A percentile compares a stretch with the other conserved stretches of the same genome.
These are phyloP conservation scores for Diaphora mendica DNA, from an alignment of 2,888 invertebrate genomes.

Conservation along the genomic window DNA sequence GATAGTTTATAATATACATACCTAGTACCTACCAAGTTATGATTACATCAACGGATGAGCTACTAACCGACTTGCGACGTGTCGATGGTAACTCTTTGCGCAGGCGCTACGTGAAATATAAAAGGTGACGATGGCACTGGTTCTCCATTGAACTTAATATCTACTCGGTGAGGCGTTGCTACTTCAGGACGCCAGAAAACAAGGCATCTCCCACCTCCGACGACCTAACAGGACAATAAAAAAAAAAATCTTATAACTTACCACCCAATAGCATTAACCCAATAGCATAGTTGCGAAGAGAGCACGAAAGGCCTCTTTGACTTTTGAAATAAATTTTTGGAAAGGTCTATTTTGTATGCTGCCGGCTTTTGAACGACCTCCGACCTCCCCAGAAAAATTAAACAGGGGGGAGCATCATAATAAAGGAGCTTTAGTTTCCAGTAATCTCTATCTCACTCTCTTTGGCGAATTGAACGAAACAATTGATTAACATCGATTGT, in stretches of 20 bases:
- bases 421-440: no score
- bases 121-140: conserved; percentile 97
- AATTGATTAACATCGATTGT: no score
- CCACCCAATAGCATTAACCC: background rate
- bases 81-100: conserved; percentile 80
- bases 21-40: no score
- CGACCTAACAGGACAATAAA: conserved; percentile 87
- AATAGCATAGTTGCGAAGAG: background rate
- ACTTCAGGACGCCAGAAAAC: conserved; percentile 98
- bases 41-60: background rate
- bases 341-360: background rate
- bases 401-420: no score
- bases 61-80: conserved; percentile 79
- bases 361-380: no score
- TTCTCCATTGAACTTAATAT: conserved; percentile 98
- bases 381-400: no score
- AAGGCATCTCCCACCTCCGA: conserved; percentile 97
- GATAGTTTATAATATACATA: no score
- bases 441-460: no score
- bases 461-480: no score
- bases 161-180: conserved; percentile 96
- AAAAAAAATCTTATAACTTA: background rate
- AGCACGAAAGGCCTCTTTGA: no score
- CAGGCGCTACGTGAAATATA: conserved; percentile 89
- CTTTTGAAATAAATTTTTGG: background rate